Percentiles rank a stretch among this genome's conserved stretches.
These are phyloP conservation scores for Ia io DNA, from an alignment of 2,113 vertebrate genomes.

Conservation along the genomic window DNA sequence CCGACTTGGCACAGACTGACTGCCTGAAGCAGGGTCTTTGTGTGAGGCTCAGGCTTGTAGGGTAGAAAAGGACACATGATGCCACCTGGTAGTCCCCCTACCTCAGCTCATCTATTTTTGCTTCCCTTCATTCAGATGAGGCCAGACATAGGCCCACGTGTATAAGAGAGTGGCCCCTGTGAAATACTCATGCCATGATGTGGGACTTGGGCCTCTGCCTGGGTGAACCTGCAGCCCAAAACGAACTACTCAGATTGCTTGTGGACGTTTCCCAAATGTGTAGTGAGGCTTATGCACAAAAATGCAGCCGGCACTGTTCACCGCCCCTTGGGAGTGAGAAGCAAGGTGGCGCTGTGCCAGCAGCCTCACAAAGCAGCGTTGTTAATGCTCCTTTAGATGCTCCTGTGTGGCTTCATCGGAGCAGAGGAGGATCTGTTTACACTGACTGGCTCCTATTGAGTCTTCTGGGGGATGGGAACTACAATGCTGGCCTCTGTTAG, in stretches of 20 bases:
- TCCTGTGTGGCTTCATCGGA: constrained; percentile 47
- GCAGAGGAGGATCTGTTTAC: constrained; percentile 68
- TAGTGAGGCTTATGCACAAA: not conserved
- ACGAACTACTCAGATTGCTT: not conserved
- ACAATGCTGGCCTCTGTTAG: constrained; percentile 68
- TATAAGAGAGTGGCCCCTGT: not conserved
- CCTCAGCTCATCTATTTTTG: not conserved
- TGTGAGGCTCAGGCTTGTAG: constrained; percentile 12
- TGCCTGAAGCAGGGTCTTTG: constrained; percentile 65
- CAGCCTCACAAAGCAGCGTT: constrained; percentile 66
- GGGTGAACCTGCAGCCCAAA: not conserved
- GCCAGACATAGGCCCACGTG: not conserved
- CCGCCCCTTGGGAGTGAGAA: constrained; percentile 9
- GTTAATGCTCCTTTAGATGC: constrained; percentile 50
- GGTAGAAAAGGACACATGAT: not conserved
- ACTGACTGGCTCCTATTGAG: constrained; percentile 18
- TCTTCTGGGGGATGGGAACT: constrained; percentile 12
- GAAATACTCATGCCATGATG: not conserved
- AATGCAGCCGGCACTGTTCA: not conserved
- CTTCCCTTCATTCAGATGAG: not conserved
- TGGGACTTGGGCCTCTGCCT: not conserved
- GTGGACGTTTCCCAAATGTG: not conserved
- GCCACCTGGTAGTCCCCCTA: not conserved
- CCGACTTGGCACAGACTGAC: not conserved
- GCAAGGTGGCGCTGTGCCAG: constrained; percentile 49